Base-by-base conservation (phyloP, 2,888 invertebrate species). In the Heliconius sara region DNA sequence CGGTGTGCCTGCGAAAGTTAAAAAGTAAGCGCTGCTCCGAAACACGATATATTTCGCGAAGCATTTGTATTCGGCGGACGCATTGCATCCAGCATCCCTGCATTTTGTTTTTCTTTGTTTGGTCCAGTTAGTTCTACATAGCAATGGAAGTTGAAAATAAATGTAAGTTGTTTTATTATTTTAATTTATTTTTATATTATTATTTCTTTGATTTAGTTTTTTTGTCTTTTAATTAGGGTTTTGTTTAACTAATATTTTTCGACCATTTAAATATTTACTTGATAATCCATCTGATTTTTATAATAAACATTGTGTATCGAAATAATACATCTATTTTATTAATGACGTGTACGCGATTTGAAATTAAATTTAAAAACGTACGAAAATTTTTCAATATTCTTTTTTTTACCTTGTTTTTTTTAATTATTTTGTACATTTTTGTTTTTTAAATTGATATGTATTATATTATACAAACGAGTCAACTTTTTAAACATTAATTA, bases 91-190 rank as follows among this genome's bases (percentile, higher is more conserved):
- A 83, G 84, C 84, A 85, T 85, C 76, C 79, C 82, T 86, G 84
- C 85, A 84, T 85, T 87, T 88, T 86, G 86, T 87, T 81, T 74
- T 83, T 83, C 85, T 85, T 84, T 85, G 85, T 84, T 83, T 79
- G 80, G 72, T 84, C 78, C 79, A 80, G 82, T 83, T 84, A 70
- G 52, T 65, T 85, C 84, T 73, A 57, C 73, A 81, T 82, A 89
- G 85, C 86, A 80, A 94, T 94, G 94, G 94, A 94, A 90, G 89
- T 94, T 84, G 92, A 91, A 88, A 92, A 87, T 65, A 93, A 93
- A 92, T 89, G 94, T 94, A 86, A 93, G 94, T 79, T 77, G 79
- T 79, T 63, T 80, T 79, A 76, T 68, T 27, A 68, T 68, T 63
- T 79, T 84, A 16, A 47, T 73, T 68, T 67, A 27, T 60, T 13